Base-by-base conservation (phyloP, 1,140 invertebrate genomes). In the Plectrocnemia conspersa region DNA sequence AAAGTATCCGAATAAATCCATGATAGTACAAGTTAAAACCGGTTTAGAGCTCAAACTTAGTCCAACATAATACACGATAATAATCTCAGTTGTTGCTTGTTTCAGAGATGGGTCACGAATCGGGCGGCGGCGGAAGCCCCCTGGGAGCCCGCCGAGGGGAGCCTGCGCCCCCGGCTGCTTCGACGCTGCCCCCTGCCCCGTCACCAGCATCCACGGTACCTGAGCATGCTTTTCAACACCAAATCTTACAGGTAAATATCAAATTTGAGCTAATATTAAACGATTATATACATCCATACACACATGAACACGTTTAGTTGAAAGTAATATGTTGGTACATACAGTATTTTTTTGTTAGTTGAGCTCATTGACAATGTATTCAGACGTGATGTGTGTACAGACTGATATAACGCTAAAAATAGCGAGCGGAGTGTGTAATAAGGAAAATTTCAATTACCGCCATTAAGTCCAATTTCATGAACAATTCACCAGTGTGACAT, bases 31-130 rank as follows among this genome's bases (percentile, higher is more conserved):
- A n/a, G n/a, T n/a, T n/a, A n/a, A n/a, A n/a, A n/a, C n/a, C n/a
- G n/a, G n/a, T n/a, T n/a, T n/a, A n/a, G n/a, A n/a, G n/a, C n/a
- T n/a, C n/a, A n/a, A n/a, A n/a, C n/a, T n/a, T n/a, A n/a, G n/a
- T n/a, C n/a, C n/a, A n/a, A n/a, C n/a, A n/a, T n/a, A n/a, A n/a
- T n/a, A n/a, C n/a, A n/a, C n/a, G n/a, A n/a, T n/a, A n/a, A n/a
- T n/a, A n/a, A n/a, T n/a, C n/a, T n/a, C 32, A 15, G 47, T 45
- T 32, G 40, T 32, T 50, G 36, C 33, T 63, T 52, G 38, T 67
- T 66, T 40, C 68, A 66, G 73, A 75, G 61, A 75, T 75, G 73
- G 71, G 71, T 53, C 73, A 72, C 65, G 73, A 75, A 66, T 66
- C 65, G 52, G 65, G 60, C 22, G 59, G 33, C 13, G 59, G 38